These are phyloP conservation scores for Procambarus clarkii DNA, from an alignment of 1,140 invertebrate genomes.

Conservation along the genomic window DNA sequence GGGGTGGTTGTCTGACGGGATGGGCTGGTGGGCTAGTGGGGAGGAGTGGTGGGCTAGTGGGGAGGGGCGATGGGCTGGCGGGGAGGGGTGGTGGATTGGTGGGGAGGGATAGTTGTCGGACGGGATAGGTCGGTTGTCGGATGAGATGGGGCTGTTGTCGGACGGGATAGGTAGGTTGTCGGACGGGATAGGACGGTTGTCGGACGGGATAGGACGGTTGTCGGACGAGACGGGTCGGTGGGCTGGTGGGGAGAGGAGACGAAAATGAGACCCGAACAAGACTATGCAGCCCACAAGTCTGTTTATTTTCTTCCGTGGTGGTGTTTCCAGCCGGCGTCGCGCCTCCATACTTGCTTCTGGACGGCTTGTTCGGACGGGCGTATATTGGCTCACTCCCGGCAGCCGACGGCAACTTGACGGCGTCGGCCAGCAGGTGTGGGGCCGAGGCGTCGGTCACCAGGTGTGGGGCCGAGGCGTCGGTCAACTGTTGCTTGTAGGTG, in stretches of 20 bases:
- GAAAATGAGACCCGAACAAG: neutral
- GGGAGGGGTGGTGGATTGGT: neutral
- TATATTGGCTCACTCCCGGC: slow-evolving; percentile 37
- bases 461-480: neutral
- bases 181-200: no score
- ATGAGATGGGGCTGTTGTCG: no score
- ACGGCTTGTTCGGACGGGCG: slow-evolving; percentile 37
- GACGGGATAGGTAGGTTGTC: no score
- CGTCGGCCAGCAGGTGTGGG: neutral
- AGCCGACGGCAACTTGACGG: neutral
- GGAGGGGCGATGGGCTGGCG: neutral
- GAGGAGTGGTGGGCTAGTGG: neutral
- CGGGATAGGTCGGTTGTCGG: neutral
- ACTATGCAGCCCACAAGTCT: no score
- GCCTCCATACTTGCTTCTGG: neutral
- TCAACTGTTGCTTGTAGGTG: neutral
- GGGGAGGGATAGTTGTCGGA: neutral
- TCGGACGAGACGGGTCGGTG: neutral
- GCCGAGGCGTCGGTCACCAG: no score
- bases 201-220: no score
- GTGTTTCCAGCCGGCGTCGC: neutral
- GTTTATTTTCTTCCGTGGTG: no score
- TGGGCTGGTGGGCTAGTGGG: neutral
- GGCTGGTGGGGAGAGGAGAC: neutral
- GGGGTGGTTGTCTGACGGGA: neutral